Evolutionary conservation across 2,113 vertebrate species (phyloP).

Genomic region (Barnardius zonarius): DNA sequence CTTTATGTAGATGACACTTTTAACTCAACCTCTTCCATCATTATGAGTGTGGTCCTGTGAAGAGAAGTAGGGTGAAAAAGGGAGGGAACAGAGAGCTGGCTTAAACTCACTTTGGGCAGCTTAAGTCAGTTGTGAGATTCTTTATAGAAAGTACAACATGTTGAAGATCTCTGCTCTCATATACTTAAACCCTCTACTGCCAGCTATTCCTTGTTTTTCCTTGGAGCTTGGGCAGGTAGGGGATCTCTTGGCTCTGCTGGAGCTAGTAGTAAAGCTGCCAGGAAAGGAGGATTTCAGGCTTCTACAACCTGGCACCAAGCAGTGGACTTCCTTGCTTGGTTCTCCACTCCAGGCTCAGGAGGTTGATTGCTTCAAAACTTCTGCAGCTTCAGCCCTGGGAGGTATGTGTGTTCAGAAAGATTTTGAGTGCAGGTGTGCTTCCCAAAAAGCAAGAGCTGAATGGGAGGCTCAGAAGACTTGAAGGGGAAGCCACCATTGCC

Average conservation of each 20-base stretch:
- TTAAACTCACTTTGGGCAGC: background rate
- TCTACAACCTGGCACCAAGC: accelerated
- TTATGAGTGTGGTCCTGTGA: background rate
- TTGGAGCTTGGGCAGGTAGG: background rate
- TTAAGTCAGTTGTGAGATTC: background rate
- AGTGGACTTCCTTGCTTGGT: background rate
- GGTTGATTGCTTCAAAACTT: background rate
- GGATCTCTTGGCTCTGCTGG: background rate
- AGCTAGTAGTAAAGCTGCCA: background rate
- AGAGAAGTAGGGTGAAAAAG: background rate
- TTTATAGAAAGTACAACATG: background rate
- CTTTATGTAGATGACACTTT: conserved; percentile 21
- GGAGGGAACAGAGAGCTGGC: background rate
- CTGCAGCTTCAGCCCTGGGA: background rate
- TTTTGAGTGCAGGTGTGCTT: background rate
- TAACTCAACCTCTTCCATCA: background rate
- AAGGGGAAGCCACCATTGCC: background rate
- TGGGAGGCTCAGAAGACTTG: background rate
- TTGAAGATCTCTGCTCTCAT: background rate
- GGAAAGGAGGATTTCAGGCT: background rate
- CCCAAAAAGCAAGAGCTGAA: background rate
- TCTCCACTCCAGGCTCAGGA: background rate
- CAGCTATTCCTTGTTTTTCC: background rate
- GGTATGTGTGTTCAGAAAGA: background rate
- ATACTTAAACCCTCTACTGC: background rate